These are phyloP conservation scores for Drosophila quadrilineata DNA, from an alignment of 1,140 invertebrate species.

Conservation along the genomic window DNA sequence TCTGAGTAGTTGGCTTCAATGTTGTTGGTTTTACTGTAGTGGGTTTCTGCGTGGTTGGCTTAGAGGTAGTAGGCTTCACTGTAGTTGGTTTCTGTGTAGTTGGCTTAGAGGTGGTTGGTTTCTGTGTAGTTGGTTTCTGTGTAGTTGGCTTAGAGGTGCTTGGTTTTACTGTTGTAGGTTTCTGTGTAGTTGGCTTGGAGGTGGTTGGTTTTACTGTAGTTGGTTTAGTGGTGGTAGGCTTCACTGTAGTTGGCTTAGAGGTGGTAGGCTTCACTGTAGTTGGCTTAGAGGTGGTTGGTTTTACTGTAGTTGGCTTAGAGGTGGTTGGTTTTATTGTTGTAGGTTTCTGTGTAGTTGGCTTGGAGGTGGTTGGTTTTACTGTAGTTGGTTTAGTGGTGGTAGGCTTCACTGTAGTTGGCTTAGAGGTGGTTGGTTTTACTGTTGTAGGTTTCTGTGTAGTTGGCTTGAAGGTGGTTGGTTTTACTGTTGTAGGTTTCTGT, in stretches of 20 bases:
- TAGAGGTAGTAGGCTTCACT: background rate
- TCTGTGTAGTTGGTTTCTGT: background rate
- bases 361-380: background rate
- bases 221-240: background rate
- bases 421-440: background rate
- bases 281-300: background rate
- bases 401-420: background rate
- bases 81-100: background rate
- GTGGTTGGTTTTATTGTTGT: background rate
- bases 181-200: background rate
- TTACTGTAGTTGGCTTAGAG: background rate
- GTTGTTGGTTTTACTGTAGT: background rate
- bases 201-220: background rate
- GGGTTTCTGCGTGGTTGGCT: background rate
- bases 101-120: background rate
- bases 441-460: background rate
- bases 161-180: background rate
- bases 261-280: background rate
- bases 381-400: background rate
- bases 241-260: background rate
- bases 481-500: background rate
- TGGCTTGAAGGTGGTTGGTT: background rate
- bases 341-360: background rate
- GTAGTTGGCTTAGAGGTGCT: background rate
- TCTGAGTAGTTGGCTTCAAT: background rate